Conservation (phyloP, 2,888 invertebrate genomes). For the Caenorhabditis sulstoni region DNA sequence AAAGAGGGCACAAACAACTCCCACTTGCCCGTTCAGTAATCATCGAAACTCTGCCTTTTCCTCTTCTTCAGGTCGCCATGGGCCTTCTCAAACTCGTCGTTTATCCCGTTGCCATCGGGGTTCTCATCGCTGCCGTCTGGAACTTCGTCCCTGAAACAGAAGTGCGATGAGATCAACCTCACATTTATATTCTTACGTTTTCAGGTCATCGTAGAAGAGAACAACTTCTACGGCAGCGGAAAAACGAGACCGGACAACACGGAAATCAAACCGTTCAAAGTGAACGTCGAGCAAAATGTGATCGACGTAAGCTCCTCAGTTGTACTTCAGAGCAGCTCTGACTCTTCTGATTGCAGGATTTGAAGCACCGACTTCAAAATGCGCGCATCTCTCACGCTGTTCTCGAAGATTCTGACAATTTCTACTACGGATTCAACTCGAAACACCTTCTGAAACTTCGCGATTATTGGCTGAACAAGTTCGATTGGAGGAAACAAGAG, state of each 20-base stretch:
- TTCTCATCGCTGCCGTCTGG: conserved; percentile 33
- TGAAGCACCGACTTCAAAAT: conserved; percentile 82
- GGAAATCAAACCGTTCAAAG: conserved; percentile 69
- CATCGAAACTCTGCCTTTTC: conserved; percentile 3
- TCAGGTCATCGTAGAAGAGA: conserved; percentile 64
- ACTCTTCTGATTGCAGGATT: conserved; percentile 60
- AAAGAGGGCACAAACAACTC: conserved; percentile 39
- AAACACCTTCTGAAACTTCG: conserved; percentile 82
- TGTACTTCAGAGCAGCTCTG: neutral
- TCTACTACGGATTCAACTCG: conserved; percentile 89
- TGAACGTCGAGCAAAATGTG: conserved; percentile 67
- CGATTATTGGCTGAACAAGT: conserved; percentile 88
- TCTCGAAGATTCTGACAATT: conserved; percentile 83
- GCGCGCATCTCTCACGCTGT: conserved; percentile 77
- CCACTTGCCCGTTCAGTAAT: conserved; percentile 20
- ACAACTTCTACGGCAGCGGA: conserved; percentile 74
- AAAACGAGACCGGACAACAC: conserved; percentile 64
- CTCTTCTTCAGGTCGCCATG: conserved; percentile 24
- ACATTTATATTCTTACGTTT: conserved; percentile 21
- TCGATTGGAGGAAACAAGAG: conserved; percentile 87
- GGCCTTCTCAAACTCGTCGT: conserved; percentile 46
- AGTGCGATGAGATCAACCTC: neutral
- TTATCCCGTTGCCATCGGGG: conserved; percentile 44
- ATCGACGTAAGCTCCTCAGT: conserved; percentile 62
- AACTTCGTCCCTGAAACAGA: conserved; percentile 35